These are phyloP conservation scores for Anoplophora glabripennis DNA, from an alignment of 1,140 invertebrate species.

Conservation along the genomic window DNA sequence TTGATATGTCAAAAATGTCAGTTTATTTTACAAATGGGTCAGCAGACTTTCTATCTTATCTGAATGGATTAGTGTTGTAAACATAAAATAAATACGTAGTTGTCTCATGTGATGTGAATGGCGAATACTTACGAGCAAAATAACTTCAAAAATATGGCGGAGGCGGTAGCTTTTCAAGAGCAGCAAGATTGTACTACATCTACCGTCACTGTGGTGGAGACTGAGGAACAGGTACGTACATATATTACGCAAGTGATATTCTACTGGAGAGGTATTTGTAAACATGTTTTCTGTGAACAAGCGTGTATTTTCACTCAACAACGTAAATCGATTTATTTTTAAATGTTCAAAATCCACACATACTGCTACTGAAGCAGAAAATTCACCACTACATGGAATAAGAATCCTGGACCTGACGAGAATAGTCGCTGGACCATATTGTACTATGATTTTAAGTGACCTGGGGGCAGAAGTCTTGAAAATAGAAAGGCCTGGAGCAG, in stretches of 20 bases:
- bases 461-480: conserved; percentile 94
- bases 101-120: conserved; percentile 1
- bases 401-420: conserved; percentile 79
- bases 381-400: conserved; percentile 57
- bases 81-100: not conserved
- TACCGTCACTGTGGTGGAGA: conserved; percentile 38
- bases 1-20: too few relatives aligned
- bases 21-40: too few relatives aligned
- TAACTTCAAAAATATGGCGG: conserved; percentile 33
- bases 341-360: conserved; percentile 5
- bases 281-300: conserved; percentile 3
- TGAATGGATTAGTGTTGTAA: not conserved
- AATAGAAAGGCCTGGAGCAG: conserved; percentile 73
- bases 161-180: conserved; percentile 35
- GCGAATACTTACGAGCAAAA: conserved; percentile 6
- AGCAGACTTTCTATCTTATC: too few relatives aligned
- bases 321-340: not conserved
- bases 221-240: conserved; percentile 38
- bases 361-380: not conserved
- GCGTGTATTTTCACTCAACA: not conserved
- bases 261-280: not conserved
- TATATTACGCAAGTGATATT: conserved; percentile 7
- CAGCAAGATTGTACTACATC: conserved; percentile 35
- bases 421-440: conserved; percentile 81
- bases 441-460: conserved; percentile 91